Evolutionary conservation across 2,113 vertebrate genomes (phyloP).

Genomic region (Cisticola juncidis): DNA sequence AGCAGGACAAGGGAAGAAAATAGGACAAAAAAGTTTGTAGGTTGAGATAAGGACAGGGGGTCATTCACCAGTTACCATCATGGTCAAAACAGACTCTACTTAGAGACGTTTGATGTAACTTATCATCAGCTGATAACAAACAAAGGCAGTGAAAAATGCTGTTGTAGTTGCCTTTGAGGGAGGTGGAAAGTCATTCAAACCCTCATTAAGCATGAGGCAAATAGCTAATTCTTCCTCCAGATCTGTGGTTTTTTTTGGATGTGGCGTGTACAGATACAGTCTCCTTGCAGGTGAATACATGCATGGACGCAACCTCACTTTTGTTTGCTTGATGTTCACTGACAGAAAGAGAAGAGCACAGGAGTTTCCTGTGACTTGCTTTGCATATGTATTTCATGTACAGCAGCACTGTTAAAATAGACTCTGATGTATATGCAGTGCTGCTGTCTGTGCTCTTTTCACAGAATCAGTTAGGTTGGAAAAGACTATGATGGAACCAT

Average conservation of each 20-base stretch:
- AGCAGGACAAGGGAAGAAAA: not conserved
- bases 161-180: not conserved
- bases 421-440: not conserved
- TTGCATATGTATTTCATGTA: not conserved
- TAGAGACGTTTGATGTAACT: not conserved
- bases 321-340: not conserved
- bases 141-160: not conserved
- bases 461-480: not conserved
- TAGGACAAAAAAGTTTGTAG: not conserved
- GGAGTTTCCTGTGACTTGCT: not conserved
- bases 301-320: not conserved
- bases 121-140: not conserved
- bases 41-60: not conserved
- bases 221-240: not conserved
- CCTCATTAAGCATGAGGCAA: not conserved
- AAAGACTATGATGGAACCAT: not conserved
- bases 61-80: not conserved
- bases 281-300: not conserved
- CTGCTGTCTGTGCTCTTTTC: not conserved
- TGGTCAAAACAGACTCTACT: not conserved
- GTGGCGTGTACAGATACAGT: accelerated
- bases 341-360: not conserved
- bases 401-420: not conserved
- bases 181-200: not conserved
- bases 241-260: not conserved